A percentile compares a stretch with the other conserved stretches of the same genome.
Conservation (phyloP, 2,113 vertebrate species). For the Calidris pygmaea region DNA sequence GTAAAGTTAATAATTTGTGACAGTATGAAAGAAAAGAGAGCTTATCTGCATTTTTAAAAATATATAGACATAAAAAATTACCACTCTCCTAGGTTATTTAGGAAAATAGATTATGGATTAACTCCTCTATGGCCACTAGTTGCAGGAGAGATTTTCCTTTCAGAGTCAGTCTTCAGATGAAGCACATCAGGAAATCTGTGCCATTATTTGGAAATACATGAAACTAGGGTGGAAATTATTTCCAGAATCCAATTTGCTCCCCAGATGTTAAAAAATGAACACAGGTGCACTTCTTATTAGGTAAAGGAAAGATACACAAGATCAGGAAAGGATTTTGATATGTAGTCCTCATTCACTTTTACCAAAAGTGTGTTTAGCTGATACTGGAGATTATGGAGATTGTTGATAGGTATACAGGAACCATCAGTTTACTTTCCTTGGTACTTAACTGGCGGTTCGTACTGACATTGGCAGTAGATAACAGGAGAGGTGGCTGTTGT, state of each 20-base stretch:
- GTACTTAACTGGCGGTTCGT: not conserved
- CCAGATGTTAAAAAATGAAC: not conserved
- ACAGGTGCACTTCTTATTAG: not conserved
- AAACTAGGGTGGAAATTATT: not conserved
- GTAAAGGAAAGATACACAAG: not conserved
- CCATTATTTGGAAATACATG: not conserved
- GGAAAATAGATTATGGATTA: not conserved
- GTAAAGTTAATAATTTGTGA: not conserved
- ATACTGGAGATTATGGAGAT: not conserved
- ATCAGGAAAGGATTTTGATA: not conserved
- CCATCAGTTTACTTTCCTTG: not conserved
- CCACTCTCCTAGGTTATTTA: not conserved
- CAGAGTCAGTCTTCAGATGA: not conserved
- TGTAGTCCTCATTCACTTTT: not conserved
- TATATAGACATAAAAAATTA: not conserved
- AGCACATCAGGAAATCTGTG: not conserved
- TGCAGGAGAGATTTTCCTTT: not conserved
- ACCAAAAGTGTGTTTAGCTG: not conserved
- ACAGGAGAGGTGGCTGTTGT: not conserved
- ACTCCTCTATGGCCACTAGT: not conserved
- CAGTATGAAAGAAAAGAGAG: not conserved
- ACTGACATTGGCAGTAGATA: not conserved
- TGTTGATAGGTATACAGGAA: not conserved
- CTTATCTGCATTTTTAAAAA: not conserved
- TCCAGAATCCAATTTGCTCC: not conserved